phyloP scores from a whole-genome alignment of 2,888 invertebrate species.

The Nephrotoma appendiculata region DNA sequence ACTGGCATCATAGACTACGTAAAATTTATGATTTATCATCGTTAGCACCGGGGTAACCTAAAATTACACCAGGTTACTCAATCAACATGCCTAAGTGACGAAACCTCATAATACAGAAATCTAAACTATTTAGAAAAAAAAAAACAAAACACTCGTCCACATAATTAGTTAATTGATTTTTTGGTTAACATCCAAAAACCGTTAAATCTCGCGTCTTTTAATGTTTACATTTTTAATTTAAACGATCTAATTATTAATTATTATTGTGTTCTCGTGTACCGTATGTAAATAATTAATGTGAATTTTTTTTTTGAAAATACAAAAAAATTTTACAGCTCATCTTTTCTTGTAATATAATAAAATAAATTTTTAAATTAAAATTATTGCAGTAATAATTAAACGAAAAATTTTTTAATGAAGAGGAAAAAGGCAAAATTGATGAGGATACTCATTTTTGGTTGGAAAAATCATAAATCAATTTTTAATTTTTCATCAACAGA shows the following conservation, averaged over 20 bases:
- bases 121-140: neutral
- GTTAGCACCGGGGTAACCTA: neutral
- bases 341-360: neutral
- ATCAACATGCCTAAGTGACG: neutral
- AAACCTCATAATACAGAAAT: neutral
- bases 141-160: neutral
- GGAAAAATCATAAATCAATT: neutral
- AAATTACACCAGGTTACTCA: neutral
- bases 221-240: neutral
- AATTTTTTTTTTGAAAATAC: neutral
- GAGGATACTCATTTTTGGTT: neutral
- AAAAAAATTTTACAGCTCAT: neutral
- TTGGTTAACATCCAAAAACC: neutral
- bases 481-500: neutral
- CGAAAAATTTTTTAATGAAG: neutral
- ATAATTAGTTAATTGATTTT: neutral
- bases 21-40: no score
- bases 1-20: no score
- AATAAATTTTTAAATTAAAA: neutral
- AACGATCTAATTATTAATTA: neutral
- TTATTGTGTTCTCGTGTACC: neutral
- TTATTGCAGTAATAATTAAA: neutral
- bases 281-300: neutral
- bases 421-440: neutral
- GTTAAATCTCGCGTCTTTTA: neutral